Evolutionary conservation across 2,797 vertebrate genomes (phyloP).

Genomic region (Leptatherina wallacei): DNA sequence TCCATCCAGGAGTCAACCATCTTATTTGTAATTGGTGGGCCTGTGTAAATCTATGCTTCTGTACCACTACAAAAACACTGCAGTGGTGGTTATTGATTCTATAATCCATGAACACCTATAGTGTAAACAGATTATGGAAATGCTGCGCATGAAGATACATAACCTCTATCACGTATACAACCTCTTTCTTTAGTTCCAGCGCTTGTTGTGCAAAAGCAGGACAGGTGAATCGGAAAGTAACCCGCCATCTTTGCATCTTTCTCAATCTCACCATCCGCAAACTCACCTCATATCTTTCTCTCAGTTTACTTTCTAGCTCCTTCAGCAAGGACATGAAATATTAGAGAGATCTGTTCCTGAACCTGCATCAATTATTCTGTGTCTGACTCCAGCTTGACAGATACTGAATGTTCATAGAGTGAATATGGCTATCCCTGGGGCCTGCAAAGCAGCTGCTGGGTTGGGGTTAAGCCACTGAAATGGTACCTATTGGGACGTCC

Average conservation of each 20-base stretch:
- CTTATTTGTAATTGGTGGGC: background rate
- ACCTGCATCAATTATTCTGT: constrained; percentile 50
- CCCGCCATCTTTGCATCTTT: constrained; percentile 16
- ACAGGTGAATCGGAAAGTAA: background rate
- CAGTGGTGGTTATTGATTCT: constrained; percentile 11
- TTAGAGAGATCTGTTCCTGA: constrained; percentile 47
- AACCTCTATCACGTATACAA: background rate
- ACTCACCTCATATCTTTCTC: constrained; percentile 6
- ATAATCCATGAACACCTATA: constrained; percentile 5
- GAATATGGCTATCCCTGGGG: constrained; percentile 15
- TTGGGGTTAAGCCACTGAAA: constrained; percentile 35
- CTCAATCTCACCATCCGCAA: constrained; percentile 18
- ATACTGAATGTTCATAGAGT: constrained; percentile 22
- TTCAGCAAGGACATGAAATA: constrained; percentile 35
- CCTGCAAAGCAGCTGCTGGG: constrained; percentile 26
- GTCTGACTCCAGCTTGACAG: constrained; percentile 20
- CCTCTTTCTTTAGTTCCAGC: background rate
- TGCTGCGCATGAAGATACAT: background rate
- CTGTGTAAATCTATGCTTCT: background rate
- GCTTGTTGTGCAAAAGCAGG: background rate
- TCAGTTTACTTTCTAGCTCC: constrained; percentile 15
- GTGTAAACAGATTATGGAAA: constrained; percentile 26
- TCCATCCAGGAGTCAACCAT: background rate
- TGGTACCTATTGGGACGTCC: constrained; percentile 31
- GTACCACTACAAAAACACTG: background rate